Conservation (phyloP, 2,113 vertebrate species). For the Eptesicus fuscus region DNA sequence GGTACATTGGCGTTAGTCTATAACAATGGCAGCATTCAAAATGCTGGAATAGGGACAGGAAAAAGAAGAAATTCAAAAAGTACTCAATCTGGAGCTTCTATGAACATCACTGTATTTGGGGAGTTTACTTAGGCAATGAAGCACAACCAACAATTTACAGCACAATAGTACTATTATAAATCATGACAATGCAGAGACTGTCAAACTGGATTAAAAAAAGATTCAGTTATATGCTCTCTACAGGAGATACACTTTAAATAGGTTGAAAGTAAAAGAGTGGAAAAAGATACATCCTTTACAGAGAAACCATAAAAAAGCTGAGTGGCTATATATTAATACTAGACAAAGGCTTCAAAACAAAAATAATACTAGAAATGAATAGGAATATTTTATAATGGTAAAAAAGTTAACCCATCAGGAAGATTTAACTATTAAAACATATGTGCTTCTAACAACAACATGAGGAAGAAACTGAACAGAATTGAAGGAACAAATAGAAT, state of each 20-base stretch:
- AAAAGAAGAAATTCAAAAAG: slow-evolving; percentile 68
- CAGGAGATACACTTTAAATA: neutral
- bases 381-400: neutral
- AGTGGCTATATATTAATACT: neutral
- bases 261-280: neutral
- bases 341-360: slow-evolving; percentile 29
- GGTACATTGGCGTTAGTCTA: slow-evolving; percentile 50
- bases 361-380: neutral
- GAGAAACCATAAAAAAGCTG: neutral
- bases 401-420: neutral
- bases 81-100: slow-evolving; percentile 61
- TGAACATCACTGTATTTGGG: slow-evolving; percentile 46
- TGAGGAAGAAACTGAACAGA: neutral
- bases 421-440: slow-evolving; percentile 24
- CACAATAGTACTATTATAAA: slow-evolving; percentile 10
- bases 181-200: neutral
- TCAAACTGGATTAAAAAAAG: neutral
- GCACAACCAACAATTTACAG: slow-evolving; percentile 52
- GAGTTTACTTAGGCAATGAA: slow-evolving; percentile 62
- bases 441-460: neutral
- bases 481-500: neutral
- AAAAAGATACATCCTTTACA: slow-evolving; percentile 10
- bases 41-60: slow-evolving; percentile 53
- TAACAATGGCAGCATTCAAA: slow-evolving; percentile 61
- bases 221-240: neutral